Base-by-base conservation (phyloP, 2,797 vertebrate species). In the Pangasius mekongensis region DNA sequence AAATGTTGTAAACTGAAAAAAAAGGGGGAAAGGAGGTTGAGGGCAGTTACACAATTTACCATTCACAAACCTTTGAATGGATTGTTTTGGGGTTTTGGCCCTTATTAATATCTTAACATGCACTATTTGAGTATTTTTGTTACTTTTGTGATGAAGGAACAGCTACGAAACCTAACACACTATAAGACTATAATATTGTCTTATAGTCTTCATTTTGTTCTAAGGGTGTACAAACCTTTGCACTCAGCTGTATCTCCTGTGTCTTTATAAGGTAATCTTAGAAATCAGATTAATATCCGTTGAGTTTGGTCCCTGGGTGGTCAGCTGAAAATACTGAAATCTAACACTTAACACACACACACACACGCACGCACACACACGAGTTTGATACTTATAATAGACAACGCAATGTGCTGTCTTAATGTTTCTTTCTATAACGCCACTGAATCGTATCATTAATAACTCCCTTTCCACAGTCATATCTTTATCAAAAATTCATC, bases 341-440 rank as follows among this genome's bases (percentile, higher is more conserved):
- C 60, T 80, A 86, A 62, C 86, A 91, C 39, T 91, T 91, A 90
- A 94, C 56, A 39, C 33, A 39, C 77, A 13, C 77, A 49, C 76
- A 33, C 47, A 33, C 74, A 30, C 74, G 18, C 27, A 91, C 82
- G 74, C 60, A 39, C 83, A 86, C 84, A 78, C 69, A 84, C 95
- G 92, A 92, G 93, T 93, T 95, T 92, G 91, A 93, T 93, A 91
- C 90, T 91, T n/a, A 90, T 92, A 93, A 90, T 82, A 92, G 90
- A 92, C 92, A 92, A 93, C 93, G 91, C 64, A n/a, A 89, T 92
- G 91, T 90, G 91, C 93, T 93, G 86, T 90, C 87, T 91, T 39
- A 14, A 18, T 47, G 85, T 76, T 89, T 90, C 86, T 89, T 85
- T 82, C 87, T 85, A 87, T 92, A 89, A 90, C 91, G 91, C 91